These are phyloP conservation scores for Cetonia aurata DNA, from an alignment of 2,888 invertebrate species.

Conservation along the genomic window DNA sequence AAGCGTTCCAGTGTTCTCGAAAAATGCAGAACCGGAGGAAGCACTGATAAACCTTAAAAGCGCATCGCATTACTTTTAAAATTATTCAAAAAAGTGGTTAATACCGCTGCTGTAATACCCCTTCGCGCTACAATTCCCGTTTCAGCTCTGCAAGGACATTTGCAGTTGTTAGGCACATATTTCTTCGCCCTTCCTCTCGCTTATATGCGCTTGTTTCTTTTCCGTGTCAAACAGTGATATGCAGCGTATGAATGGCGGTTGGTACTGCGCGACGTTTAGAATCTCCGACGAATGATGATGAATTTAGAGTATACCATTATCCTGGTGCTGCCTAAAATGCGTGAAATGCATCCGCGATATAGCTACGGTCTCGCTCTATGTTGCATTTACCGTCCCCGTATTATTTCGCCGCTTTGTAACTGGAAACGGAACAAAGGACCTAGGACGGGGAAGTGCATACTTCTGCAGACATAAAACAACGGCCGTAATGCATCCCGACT, in stretches of 20 bases:
- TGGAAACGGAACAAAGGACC: constrained; percentile 24
- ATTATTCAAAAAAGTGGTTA: constrained; percentile 25
- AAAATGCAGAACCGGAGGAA: not conserved
- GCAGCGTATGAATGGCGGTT: no score
- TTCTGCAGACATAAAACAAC: constrained; percentile 4
- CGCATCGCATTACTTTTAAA: constrained; percentile 29
- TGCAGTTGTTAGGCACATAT: not conserved
- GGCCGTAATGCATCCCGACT: constrained; percentile 24
- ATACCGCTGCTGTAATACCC: not conserved
- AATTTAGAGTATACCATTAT: constrained; percentile 34
- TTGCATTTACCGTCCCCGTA: constrained; percentile 19
- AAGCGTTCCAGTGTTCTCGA: constrained; percentile 1
- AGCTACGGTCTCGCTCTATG: not conserved
- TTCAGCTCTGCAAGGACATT: not conserved
- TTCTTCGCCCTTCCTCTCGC: not conserved
- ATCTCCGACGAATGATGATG: constrained; percentile 16
- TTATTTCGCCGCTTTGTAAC: constrained; percentile 27
- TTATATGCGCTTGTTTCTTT: constrained; percentile 5
- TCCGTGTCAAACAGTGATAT: constrained; percentile 26
- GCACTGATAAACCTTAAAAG: constrained; percentile 19
- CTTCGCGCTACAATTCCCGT: not conserved
- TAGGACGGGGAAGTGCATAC: constrained; percentile 1
- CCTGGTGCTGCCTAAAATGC: constrained; percentile 29
- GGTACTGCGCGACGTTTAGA: not conserved
- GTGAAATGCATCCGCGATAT: constrained; percentile 5